Conservation (phyloP, 2,888 invertebrate species). For the Drosophila crucigera region DNA sequence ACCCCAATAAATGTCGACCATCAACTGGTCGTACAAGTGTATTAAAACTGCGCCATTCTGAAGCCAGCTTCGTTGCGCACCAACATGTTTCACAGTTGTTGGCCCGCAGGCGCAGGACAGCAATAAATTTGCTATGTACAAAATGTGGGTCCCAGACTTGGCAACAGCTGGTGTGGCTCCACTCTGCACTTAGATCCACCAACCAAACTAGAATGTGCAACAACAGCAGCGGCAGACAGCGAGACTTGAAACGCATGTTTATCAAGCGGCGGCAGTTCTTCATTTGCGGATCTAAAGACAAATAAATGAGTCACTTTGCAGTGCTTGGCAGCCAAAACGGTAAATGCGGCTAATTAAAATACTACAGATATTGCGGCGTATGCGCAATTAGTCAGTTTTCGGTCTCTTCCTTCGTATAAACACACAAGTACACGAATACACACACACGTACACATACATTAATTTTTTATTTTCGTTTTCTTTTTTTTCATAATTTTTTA, state of each 20-base stretch:
- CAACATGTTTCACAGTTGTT: constrained; percentile 20
- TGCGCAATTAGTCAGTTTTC: constrained; percentile 34
- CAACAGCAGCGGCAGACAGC: neutral
- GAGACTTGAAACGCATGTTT: constrained; percentile 13
- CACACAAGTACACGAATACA: neutral
- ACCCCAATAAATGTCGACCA: neutral
- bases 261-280: constrained; percentile 1
- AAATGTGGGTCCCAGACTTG: constrained; percentile 6
- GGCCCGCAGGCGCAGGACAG: constrained; percentile 30
- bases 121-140: constrained; percentile 44
- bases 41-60: constrained; percentile 7
- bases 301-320: constrained; percentile 28
- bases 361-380: constrained; percentile 22
- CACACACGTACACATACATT: neutral
- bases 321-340: constrained; percentile 3
- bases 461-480: neutral
- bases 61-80: neutral
- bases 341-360: constrained; percentile 45
- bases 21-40: constrained; percentile 12
- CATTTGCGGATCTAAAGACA: constrained; percentile 26
- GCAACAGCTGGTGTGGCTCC: neutral
- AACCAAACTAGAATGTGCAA: neutral
- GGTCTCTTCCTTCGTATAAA: neutral
- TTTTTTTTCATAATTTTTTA: constrained; percentile 32
- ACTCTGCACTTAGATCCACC: constrained; percentile 3